These are phyloP conservation scores for Esperia sulphurella DNA, from an alignment of 2,888 invertebrate species.

Conservation along the genomic window DNA sequence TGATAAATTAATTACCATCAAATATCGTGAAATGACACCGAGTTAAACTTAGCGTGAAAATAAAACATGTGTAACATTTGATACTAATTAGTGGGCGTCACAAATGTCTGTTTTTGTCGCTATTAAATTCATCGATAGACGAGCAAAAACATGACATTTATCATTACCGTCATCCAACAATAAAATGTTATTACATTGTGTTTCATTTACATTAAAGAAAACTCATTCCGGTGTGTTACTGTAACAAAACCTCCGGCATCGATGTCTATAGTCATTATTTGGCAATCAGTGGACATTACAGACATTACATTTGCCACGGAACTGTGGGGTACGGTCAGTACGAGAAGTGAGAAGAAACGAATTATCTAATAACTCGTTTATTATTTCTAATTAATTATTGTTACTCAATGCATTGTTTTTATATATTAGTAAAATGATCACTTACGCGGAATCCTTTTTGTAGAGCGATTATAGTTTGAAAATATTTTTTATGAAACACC, in stretches of 20 bases:
- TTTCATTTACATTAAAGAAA: background rate
- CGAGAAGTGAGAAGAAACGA: background rate
- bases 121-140: background rate
- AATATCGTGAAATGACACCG: too few species aligned
- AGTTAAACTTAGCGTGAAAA: too few species aligned
- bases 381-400: too few species aligned
- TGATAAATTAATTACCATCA: too few species aligned
- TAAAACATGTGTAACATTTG: background rate
- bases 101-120: background rate
- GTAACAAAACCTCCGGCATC: background rate
- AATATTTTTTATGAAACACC: too few species aligned
- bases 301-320: constrained; percentile 6
- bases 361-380: too few species aligned
- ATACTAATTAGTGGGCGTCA: background rate
- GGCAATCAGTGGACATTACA: constrained; percentile 4
- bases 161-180: background rate
- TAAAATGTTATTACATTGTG: background rate
- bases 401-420: too few species aligned
- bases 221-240: background rate
- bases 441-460: too few species aligned
- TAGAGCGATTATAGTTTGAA: too few species aligned
- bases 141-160: background rate
- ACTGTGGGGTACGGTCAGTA: background rate
- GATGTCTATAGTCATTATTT: background rate
- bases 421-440: too few species aligned